phyloP scores from a whole-genome alignment of 1,140 invertebrate genomes.

The Euglossa dilemma region DNA sequence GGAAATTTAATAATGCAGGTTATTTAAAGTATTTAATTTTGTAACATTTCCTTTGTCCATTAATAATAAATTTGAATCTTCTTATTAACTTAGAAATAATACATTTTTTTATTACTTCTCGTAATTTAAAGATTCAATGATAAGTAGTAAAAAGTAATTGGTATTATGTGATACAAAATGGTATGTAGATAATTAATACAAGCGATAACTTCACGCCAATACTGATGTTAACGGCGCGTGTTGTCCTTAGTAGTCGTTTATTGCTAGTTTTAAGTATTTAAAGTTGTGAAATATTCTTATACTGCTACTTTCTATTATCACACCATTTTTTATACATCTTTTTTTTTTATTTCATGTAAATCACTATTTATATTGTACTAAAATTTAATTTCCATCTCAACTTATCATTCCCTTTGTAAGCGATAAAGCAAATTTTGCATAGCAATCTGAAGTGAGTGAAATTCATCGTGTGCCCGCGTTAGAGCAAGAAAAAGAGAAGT shows the following conservation, averaged over 20 bases:
- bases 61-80: not conserved
- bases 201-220: constrained; percentile 28
- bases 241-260: not conserved
- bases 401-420: constrained; percentile 1
- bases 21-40: not conserved
- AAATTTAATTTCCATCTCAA: not conserved
- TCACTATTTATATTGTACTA: not conserved
- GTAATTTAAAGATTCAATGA: not conserved
- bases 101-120: not conserved
- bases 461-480: constrained; percentile 22
- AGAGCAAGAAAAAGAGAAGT: constrained; percentile 25
- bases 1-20: not conserved
- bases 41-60: not conserved
- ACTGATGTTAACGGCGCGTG: constrained; percentile 27
- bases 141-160: constrained; percentile 1
- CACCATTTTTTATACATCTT: not conserved
- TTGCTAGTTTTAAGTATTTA: constrained; percentile 18
- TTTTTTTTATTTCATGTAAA: not conserved
- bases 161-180: not conserved
- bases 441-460: constrained; percentile 33
- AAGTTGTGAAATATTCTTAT: constrained; percentile 9
- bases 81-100: too few relatives aligned
- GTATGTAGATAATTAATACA: not conserved
- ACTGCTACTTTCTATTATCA: not conserved
- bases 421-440: constrained; percentile 19